Conservation (phyloP, 2,888 invertebrate species). For the Rotaria macrura region DNA sequence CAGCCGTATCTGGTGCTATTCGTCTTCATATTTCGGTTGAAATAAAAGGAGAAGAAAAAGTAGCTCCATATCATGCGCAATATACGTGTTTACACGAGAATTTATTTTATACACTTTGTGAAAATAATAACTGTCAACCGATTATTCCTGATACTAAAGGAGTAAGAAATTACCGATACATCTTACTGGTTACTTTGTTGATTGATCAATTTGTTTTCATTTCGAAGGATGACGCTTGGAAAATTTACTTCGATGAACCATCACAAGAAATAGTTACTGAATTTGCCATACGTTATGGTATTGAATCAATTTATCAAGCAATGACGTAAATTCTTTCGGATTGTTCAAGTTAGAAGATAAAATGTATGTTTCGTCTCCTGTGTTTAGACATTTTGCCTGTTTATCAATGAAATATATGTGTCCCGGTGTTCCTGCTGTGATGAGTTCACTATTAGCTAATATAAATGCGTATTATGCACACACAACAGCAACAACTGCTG, state of each 20-base stretch:
- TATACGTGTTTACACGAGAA: constrained; percentile 99
- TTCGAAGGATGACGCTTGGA: constrained; percentile 87
- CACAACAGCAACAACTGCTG: constrained; percentile 77
- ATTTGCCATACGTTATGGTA: constrained; percentile 98
- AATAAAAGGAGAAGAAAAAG: constrained; percentile 97
- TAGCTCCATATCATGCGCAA: constrained; percentile 97
- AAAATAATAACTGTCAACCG: constrained; percentile 70
- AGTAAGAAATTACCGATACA: constrained; percentile 40
- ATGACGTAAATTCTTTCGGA: constrained; percentile 73
- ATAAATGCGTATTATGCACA: constrained; percentile 95
- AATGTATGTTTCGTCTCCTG: no score
- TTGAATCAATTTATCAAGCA: constrained; percentile 96
- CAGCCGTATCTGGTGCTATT: constrained; percentile 98
- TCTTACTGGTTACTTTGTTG: no score
- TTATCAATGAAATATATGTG: constrained; percentile 97
- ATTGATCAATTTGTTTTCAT: not conserved
- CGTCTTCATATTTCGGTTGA: constrained; percentile 97
- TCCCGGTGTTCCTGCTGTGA: constrained; percentile 89
- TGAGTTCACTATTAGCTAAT: constrained; percentile 94
- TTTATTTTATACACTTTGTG: constrained; percentile 92
- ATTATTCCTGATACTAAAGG: constrained; percentile 79
- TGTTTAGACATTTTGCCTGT: constrained; percentile 81
- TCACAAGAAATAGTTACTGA: constrained; percentile 97
- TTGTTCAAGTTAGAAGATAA: no score
- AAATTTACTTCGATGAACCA: constrained; percentile 92